Conservation (phyloP, 2,797 vertebrate genomes). For the Danio aesculapii region DNA sequence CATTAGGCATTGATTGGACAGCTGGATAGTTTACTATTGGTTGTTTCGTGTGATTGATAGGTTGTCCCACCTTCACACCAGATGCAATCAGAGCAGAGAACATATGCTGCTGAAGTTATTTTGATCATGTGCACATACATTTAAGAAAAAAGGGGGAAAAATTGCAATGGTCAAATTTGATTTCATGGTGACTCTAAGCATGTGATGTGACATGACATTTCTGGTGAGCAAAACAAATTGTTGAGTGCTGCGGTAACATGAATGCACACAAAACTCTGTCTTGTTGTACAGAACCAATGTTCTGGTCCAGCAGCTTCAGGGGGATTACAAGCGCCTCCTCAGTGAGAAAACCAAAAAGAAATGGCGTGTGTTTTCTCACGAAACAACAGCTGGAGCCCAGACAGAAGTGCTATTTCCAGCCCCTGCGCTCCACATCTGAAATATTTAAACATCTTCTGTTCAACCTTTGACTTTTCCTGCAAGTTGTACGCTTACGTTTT, state of each 20-base stretch:
- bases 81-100: too few relatives aligned
- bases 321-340: not conserved
- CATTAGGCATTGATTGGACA: too few relatives aligned
- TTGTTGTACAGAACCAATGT: slow-evolving; percentile 6
- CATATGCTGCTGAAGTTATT: too few relatives aligned
- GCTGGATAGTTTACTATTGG: too few relatives aligned
- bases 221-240: slow-evolving; percentile 4
- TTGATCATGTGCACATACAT: too few relatives aligned
- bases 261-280: not conserved
- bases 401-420: not conserved
- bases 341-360: slow-evolving; percentile 35
- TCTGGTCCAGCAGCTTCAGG: not conserved
- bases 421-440: not conserved
- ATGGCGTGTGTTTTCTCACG: slow-evolving; percentile 14
- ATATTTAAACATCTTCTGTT: not conserved
- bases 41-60: too few relatives aligned
- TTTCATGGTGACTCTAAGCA: not conserved
- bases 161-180: too few relatives aligned
- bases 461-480: slow-evolving; percentile 11
- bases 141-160: too few relatives aligned
- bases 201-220: slow-evolving; percentile 6
- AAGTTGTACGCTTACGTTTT: not conserved
- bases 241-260: not conserved
- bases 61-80: too few relatives aligned
- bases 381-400: slow-evolving; percentile 36